Base-by-base conservation (phyloP, 2,888 invertebrate genomes). In the Monopis laevigella region DNA sequence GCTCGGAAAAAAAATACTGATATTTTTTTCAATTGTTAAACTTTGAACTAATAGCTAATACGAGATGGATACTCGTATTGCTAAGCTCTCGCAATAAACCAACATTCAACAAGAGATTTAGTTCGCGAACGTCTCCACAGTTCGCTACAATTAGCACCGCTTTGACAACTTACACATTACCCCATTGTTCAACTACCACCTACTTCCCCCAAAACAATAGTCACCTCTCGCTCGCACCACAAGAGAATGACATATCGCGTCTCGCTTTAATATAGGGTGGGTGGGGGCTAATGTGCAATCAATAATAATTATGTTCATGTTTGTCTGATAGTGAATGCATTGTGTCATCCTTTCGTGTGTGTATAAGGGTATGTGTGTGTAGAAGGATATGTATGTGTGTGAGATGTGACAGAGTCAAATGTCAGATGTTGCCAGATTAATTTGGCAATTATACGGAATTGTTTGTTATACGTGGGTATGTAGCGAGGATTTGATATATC, bases 291-390 rank as follows among this genome's bases (percentile, higher is more conserved):
- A 77, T 73, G 66, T 62, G 69, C 74, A 75, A 78, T 78, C 78
- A 75, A 78, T 78, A 77, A 73, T 74, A 71, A 74, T 77, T 72
- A 74, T 72, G 62, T 66, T 64, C 58, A 57, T 72, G 71, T 74
- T 73, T 70, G 72, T 65, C 56, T 62, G 63, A 65, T 58, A 68
- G 65, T 65, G 65, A 59, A 68, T 71, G 73, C 67, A 69, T 67
- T 67, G 65, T 62, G 53, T 27, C 8, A 13, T n/a, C n/a, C 29
- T 24, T 39, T 13, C 24, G 38, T 32, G 24, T 19, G 11, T 14
- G 38, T 8, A 13, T n/a, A 19, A 10, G 10, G 12, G 30, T 7
- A 10, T 16, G 34, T 17, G 36, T 18, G 17, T 11, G 19, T 18
- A 12, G 7, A 3, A 6, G 10, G 11, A 10, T 5, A 5, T 21